Evolutionary conservation across 2,797 vertebrate genomes (phyloP).

Genomic region (Arctocebus calabarensis): DNA sequence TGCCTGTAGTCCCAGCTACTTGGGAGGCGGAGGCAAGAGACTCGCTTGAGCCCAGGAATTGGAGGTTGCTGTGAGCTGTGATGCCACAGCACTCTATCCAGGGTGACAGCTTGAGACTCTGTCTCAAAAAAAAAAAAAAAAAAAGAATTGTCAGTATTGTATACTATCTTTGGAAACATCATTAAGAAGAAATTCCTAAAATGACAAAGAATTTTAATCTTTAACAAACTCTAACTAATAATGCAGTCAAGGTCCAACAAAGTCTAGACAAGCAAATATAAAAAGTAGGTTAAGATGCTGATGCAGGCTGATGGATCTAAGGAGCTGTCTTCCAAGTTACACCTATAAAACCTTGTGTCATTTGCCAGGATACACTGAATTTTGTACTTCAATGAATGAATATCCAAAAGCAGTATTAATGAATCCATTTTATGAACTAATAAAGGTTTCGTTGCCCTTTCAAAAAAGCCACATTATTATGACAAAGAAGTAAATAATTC

Average conservation of each 20-base stretch:
- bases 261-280: neutral
- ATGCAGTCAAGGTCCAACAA: neutral
- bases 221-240: slow-evolving; percentile 47
- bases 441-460: slow-evolving; percentile 60
- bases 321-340: slow-evolving; percentile 1
- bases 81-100: too few species aligned
- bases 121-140: slow-evolving; percentile 5
- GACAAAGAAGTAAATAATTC: slow-evolving; percentile 55
- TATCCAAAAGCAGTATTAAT: slow-evolving; percentile 28
- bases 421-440: slow-evolving; percentile 49
- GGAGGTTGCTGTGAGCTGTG: too few species aligned
- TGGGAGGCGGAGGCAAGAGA: too few species aligned
- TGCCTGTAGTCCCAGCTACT: too few species aligned
- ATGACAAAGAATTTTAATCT: slow-evolving; percentile 58
- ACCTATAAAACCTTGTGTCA: slow-evolving; percentile 22
- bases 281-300: neutral
- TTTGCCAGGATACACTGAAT: neutral
- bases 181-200: slow-evolving; percentile 48
- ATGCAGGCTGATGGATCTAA: neutral
- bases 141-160: slow-evolving; percentile 7
- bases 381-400: slow-evolving; percentile 37
- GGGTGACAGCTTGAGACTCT: too few species aligned
- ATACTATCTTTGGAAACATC: neutral
- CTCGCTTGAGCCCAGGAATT: too few species aligned
- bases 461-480: slow-evolving; percentile 45